A percentile compares a stretch with the other conserved stretches of the same genome.
phyloP scores from a whole-genome alignment of 2,797 vertebrate species.

The Leptatherina wallacei region DNA sequence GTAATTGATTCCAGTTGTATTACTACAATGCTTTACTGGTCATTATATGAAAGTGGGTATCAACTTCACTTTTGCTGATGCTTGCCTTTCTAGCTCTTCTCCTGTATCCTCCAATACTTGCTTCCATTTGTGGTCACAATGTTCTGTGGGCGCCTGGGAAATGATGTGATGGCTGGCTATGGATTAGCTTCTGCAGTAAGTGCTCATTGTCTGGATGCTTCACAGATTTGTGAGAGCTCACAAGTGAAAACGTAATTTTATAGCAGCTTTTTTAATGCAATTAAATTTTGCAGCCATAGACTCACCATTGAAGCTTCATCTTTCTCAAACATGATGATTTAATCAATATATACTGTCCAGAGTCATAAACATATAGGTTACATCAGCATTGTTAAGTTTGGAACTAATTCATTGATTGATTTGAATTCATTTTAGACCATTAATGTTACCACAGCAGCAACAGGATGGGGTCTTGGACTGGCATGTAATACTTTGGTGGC shows the following conservation, averaged over 20 bases:
- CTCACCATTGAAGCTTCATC: background rate
- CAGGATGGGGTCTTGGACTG: slow-evolving; percentile 86
- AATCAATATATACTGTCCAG: slow-evolving; percentile 14
- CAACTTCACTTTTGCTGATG: background rate
- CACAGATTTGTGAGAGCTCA: background rate
- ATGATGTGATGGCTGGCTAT: slow-evolving; percentile 80
- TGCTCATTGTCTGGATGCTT: slow-evolving; percentile 8
- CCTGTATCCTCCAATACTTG: slow-evolving; percentile 47
- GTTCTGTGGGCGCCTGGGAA: slow-evolving; percentile 83
- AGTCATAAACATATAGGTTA: background rate
- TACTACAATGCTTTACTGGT: background rate
- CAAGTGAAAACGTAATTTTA: slow-evolving; percentile 11
- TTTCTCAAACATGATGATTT: background rate
- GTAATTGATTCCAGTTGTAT: background rate
- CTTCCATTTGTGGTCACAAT: slow-evolving; percentile 79
- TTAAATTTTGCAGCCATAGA: slow-evolving; percentile 5
- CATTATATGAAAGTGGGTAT: slow-evolving; percentile 1
- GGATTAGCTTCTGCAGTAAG: slow-evolving; percentile 82
- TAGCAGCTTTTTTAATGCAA: background rate
- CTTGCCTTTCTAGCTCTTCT: slow-evolving; percentile 34
- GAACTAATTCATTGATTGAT: slow-evolving; percentile 6
- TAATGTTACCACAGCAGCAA: slow-evolving; percentile 86
- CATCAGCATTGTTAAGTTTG: background rate
- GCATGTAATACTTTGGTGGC: slow-evolving; percentile 90
- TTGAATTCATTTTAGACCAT: slow-evolving; percentile 82